A percentile compares a stretch with the other conserved stretches of the same genome.
phyloP scores from a whole-genome alignment of 2,888 invertebrate species.

The Drosophila acutilabella region DNA sequence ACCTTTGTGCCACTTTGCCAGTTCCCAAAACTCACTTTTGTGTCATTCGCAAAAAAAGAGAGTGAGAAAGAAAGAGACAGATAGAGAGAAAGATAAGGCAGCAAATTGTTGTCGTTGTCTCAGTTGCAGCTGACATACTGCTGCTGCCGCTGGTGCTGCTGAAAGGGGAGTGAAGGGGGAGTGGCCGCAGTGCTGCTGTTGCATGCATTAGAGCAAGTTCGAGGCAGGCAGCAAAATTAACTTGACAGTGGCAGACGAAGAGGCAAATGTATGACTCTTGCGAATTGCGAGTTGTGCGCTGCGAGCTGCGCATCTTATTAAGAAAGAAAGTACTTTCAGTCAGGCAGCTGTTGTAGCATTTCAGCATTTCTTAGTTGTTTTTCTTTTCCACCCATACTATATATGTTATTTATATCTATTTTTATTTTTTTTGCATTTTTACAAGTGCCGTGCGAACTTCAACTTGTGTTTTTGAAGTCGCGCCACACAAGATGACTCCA shows the following conservation, averaged over 20 bases:
- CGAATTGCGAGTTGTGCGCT: constrained; percentile 53
- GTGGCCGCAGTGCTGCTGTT: constrained; percentile 41
- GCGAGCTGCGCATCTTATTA: constrained; percentile 77
- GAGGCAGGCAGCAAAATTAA: constrained; percentile 74
- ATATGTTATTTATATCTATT: constrained; percentile 61
- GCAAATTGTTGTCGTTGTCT: constrained; percentile 71
- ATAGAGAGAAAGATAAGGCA: constrained; percentile 38
- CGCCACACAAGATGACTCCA: constrained; percentile 74
- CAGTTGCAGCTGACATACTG: constrained; percentile 39
- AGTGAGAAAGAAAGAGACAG: background rate
- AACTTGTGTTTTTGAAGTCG: constrained; percentile 63
- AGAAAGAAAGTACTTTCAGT: constrained; percentile 80
- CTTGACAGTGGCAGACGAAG: constrained; percentile 45
- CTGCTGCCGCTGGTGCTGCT: no score
- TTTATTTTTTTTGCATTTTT: constrained; percentile 49
- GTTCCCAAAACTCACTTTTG: constrained; percentile 80
- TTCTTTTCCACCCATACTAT: constrained; percentile 45
- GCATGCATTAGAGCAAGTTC: constrained; percentile 79
- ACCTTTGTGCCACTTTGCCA: constrained; percentile 80
- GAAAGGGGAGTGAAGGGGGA: constrained; percentile 4
- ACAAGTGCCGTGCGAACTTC: constrained; percentile 79
- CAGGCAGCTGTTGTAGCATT: constrained; percentile 62
- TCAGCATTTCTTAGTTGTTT: constrained; percentile 53
- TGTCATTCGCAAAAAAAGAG: constrained; percentile 58
- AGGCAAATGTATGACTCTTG: constrained; percentile 31